A percentile compares a stretch with the other conserved stretches of the same genome.
phyloP scores from a whole-genome alignment of 2,888 invertebrate species.

The Cerceris rybyensis region DNA sequence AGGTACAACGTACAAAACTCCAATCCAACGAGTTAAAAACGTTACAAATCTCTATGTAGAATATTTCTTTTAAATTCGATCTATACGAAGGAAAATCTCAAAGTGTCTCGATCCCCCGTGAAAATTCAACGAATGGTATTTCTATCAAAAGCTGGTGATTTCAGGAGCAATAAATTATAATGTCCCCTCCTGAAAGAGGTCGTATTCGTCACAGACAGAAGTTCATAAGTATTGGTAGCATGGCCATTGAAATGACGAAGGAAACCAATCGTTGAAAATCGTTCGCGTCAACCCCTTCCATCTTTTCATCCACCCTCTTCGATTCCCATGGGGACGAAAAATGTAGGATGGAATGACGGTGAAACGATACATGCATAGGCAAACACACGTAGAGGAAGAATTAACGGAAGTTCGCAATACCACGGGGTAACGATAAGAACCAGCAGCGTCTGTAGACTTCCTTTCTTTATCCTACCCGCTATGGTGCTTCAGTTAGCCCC shows the following conservation, averaged over 20 bases:
- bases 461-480: slow-evolving; percentile 31
- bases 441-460: slow-evolving; percentile 21
- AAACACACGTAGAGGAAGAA: slow-evolving; percentile 11
- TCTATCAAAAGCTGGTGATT: not conserved
- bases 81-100: too few species aligned
- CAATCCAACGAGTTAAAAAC: too few species aligned
- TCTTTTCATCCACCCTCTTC: slow-evolving; percentile 11
- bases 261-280: not conserved
- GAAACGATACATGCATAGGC: slow-evolving; percentile 17
- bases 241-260: not conserved
- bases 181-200: not conserved
- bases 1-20: too few species aligned
- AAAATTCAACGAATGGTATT: not conserved
- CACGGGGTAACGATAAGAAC: slow-evolving; percentile 29
- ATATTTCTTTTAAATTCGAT: too few species aligned
- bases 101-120: too few species aligned
- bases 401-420: slow-evolving; percentile 45
- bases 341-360: not conserved
- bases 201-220: too few species aligned
- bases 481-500: slow-evolving; percentile 9
- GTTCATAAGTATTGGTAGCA: too few species aligned
- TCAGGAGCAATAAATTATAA: not conserved
- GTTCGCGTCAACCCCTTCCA: not conserved
- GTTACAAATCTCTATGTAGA: too few species aligned
- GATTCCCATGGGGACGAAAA: slow-evolving; percentile 14